Percentiles rank a stretch among this genome's conserved stretches.
These are phyloP conservation scores for Chironomus riparius DNA, from an alignment of 2,888 invertebrate genomes.

Conservation along the genomic window DNA sequence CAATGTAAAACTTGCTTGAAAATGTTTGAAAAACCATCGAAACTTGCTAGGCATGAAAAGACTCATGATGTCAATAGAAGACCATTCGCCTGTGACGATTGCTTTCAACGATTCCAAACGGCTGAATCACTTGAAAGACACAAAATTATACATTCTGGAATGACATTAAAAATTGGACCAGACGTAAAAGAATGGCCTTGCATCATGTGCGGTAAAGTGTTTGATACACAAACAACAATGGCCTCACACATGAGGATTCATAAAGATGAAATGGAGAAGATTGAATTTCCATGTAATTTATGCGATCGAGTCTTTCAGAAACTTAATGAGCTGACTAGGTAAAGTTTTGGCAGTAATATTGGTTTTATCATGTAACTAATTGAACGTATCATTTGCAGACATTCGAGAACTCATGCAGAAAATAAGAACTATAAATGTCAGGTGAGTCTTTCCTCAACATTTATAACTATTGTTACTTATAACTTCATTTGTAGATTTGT, in stretches of 20 bases:
- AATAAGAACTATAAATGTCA: slow-evolving; percentile 45
- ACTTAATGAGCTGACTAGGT: slow-evolving; percentile 39
- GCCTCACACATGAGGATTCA: slow-evolving; percentile 38
- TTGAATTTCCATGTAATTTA: slow-evolving; percentile 37
- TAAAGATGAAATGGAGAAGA: slow-evolving; percentile 32
- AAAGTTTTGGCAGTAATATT: too few species aligned
- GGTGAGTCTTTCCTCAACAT: too few species aligned
- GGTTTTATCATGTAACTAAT: too few species aligned
- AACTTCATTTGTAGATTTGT: slow-evolving; percentile 37
- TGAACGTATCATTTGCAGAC: slow-evolving; percentile 32
- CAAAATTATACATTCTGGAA: slow-evolving; percentile 11
- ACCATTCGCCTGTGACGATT: slow-evolving; percentile 12
- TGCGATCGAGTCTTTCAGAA: slow-evolving; percentile 41
- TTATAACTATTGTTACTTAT: too few species aligned
- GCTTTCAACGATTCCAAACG: neutral
- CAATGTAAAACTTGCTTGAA: neutral
- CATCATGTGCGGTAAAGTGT: slow-evolving; percentile 9
- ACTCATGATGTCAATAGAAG: slow-evolving; percentile 19
- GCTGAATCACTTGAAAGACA: slow-evolving; percentile 5
- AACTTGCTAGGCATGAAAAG: neutral
- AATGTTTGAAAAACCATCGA: slow-evolving; percentile 14
- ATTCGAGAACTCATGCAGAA: slow-evolving; percentile 44
- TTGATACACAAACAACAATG: slow-evolving; percentile 42
- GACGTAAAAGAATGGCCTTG: neutral
- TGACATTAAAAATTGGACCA: neutral